A percentile compares a stretch with the other conserved stretches of the same genome.
Conservation (phyloP, 2,888 invertebrate genomes). For the Dynastes maya region DNA sequence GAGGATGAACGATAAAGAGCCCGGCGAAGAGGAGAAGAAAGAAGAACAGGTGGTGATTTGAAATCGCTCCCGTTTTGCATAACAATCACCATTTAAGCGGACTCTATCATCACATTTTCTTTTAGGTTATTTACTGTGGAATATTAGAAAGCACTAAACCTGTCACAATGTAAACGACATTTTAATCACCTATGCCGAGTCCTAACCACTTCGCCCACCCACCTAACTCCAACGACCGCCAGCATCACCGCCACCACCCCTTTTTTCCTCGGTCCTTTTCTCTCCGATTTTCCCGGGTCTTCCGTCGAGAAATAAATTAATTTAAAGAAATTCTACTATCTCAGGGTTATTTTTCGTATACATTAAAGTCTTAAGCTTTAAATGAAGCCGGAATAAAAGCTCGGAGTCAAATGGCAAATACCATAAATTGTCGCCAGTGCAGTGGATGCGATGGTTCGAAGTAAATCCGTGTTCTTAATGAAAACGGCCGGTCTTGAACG, state of each 20-base stretch:
- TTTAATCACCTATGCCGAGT: slow-evolving; percentile 67
- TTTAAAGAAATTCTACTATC: slow-evolving; percentile 67
- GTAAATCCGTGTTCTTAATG: slow-evolving; percentile 53
- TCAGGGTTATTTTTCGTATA: slow-evolving; percentile 64
- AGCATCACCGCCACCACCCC: slow-evolving; percentile 8
- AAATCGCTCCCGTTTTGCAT: slow-evolving; percentile 69
- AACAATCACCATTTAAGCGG: slow-evolving; percentile 70
- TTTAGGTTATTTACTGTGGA: slow-evolving; percentile 69
- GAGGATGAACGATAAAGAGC: slow-evolving; percentile 70
- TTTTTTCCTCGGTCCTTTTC: slow-evolving; percentile 49
- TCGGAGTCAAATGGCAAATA: slow-evolving; percentile 61
- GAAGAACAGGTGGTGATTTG: slow-evolving; percentile 70
- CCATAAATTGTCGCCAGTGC: slow-evolving; percentile 62
- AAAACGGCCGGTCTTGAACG: slow-evolving; percentile 52
- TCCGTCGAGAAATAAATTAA: slow-evolving; percentile 68
- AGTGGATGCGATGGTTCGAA: slow-evolving; percentile 45
- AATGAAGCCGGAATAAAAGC: slow-evolving; percentile 63
- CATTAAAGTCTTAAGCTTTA: slow-evolving; percentile 65
- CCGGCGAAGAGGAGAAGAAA: slow-evolving; percentile 57
- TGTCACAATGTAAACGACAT: slow-evolving; percentile 70
- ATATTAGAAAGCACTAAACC: slow-evolving; percentile 71
- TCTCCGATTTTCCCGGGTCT: slow-evolving; percentile 45
- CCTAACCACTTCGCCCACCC: slow-evolving; percentile 60
- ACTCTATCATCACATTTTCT: slow-evolving; percentile 69
- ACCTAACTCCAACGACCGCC: background rate